phyloP scores from a whole-genome alignment of 2,797 vertebrate species.

The Rhinella marina region DNA sequence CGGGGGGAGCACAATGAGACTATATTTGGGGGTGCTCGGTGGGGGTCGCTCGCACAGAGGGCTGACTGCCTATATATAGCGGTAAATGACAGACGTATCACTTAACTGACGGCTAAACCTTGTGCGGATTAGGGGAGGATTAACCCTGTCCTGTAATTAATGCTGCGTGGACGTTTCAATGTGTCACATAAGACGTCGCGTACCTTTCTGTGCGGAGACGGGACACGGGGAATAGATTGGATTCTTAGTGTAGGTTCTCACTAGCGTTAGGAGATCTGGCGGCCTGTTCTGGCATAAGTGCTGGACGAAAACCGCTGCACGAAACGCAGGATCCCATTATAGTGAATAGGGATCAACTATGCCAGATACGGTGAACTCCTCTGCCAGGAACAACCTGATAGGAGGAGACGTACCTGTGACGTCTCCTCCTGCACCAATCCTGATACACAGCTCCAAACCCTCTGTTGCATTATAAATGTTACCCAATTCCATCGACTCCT shows the following conservation, averaged over 20 bases:
- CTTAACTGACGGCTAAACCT: slow-evolving; percentile 29
- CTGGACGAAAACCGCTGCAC: too few species aligned
- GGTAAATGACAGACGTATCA: slow-evolving; percentile 35
- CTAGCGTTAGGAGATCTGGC: too few species aligned
- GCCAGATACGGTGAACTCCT: too few species aligned
- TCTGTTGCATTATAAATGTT: too few species aligned
- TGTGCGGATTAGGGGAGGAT: slow-evolving; percentile 53
- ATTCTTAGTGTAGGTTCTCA: background rate
- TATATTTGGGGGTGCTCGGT: background rate
- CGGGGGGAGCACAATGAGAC: background rate
- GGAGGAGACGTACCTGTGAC: too few species aligned
- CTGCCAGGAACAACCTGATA: too few species aligned
- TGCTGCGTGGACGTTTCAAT: background rate
- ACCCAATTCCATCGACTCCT: too few species aligned
- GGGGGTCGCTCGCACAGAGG: background rate
- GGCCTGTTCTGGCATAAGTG: too few species aligned
- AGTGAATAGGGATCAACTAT: too few species aligned
- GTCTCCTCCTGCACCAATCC: background rate
- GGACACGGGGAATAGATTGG: background rate
- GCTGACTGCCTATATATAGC: slow-evolving; percentile 6
- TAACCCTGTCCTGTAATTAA: slow-evolving; percentile 48
- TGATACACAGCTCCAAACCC: too few species aligned
- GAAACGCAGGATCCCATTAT: too few species aligned
- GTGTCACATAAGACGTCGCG: background rate
- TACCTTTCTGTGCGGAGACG: background rate